Percentiles rank a stretch among this genome's conserved stretches.
phyloP scores from a whole-genome alignment of 2,797 vertebrate species.

The Hyperoplus immaculatus region DNA sequence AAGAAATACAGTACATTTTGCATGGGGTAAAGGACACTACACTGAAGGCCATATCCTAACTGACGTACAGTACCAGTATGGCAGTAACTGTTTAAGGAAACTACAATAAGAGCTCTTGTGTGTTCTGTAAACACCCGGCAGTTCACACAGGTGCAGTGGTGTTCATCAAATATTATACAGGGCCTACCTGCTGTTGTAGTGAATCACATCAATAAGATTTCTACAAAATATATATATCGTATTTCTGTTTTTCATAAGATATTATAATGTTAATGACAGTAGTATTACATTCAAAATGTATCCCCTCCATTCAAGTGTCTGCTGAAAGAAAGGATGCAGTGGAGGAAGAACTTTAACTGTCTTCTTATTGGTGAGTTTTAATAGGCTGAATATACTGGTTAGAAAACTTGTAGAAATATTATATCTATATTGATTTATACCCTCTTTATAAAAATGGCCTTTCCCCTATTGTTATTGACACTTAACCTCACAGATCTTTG shows the following conservation, averaged over 20 bases:
- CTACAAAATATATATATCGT: background rate
- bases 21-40: slow-evolving; percentile 16
- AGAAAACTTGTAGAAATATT: background rate
- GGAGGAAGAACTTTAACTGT: background rate
- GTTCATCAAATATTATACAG: background rate
- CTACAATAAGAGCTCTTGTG: slow-evolving; percentile 25
- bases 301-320: background rate
- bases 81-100: slow-evolving; percentile 13
- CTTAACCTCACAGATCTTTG: background rate
- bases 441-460: no score
- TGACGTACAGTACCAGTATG: slow-evolving; percentile 19
- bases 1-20: no score
- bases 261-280: background rate
- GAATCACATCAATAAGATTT: background rate
- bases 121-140: slow-evolving; percentile 42
- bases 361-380: no score
- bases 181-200: background rate
- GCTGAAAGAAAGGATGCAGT: background rate
- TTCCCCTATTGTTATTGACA: background rate
- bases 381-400: background rate
- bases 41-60: background rate
- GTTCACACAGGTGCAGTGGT: background rate
- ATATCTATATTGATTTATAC: no score
- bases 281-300: background rate
- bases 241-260: background rate